A percentile compares a stretch with the other conserved stretches of the same genome.
Evolutionary conservation across 2,797 vertebrate genomes (phyloP).

Genomic region (Sebastolobus alascanus): DNA sequence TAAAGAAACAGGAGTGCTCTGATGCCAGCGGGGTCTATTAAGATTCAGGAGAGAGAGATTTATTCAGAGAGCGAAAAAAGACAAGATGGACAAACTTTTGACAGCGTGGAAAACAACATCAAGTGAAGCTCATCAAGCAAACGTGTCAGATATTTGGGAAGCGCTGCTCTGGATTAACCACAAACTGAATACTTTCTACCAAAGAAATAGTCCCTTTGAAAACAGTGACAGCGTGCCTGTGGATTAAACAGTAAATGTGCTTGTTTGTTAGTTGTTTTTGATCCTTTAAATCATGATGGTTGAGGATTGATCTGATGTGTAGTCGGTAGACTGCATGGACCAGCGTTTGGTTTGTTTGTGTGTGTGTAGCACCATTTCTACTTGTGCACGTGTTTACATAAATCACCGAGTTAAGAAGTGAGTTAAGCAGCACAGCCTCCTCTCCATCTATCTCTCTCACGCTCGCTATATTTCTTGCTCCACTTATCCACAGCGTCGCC

Average conservation of each 20-base stretch:
- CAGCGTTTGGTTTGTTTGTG: neutral
- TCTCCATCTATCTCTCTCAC: conserved; percentile 47
- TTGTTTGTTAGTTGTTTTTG: neutral
- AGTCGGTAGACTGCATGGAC: neutral
- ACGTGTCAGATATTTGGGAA: neutral
- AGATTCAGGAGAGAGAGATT: conserved; percentile 25
- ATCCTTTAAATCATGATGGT: neutral
- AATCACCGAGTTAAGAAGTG: conserved; percentile 54
- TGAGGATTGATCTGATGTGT: neutral
- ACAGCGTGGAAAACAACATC: conserved; percentile 29
- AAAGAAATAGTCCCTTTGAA: neutral
- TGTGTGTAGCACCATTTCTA: neutral
- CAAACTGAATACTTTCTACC: neutral
- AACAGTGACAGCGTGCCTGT: neutral
- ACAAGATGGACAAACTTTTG: conserved; percentile 29
- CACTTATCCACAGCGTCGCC: conserved; percentile 71
- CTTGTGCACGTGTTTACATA: conserved; percentile 46
- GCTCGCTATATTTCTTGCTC: conserved; percentile 60
- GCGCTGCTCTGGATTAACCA: neutral
- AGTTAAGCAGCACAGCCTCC: conserved; percentile 46
- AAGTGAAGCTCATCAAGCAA: neutral
- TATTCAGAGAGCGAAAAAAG: conserved; percentile 2
- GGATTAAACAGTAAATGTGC: conserved; percentile 10
- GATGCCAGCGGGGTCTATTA: neutral
- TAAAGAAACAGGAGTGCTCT: neutral